Conservation (phyloP, 2,888 invertebrate species). For the Fragum sueziense region DNA sequence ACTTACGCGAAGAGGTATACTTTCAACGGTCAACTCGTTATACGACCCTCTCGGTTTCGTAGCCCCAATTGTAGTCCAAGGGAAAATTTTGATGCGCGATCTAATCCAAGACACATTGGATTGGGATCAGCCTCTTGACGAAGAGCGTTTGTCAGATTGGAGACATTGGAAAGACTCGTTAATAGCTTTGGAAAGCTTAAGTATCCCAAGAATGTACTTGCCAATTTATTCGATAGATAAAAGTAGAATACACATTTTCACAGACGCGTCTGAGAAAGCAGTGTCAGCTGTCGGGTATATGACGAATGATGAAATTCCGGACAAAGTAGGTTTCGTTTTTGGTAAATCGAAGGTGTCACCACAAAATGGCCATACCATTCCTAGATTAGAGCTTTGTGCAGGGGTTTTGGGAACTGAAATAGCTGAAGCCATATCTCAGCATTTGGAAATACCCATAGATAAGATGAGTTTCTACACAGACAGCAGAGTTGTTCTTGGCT, state of each 20-base stretch:
- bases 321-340: too few species aligned
- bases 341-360: too few species aligned
- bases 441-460: constrained; percentile 14
- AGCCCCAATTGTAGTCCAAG: neutral
- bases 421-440: too few species aligned
- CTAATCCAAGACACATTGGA: constrained; percentile 32
- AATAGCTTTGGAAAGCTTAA: constrained; percentile 17
- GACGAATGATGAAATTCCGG: too few species aligned
- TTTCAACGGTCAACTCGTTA: constrained; percentile 58
- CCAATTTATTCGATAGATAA: neutral
- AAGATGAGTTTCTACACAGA: constrained; percentile 47
- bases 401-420: neutral
- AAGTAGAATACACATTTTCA: constrained; percentile 40
- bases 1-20: neutral
- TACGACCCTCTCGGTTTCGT: constrained; percentile 60
- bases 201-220: constrained; percentile 47
- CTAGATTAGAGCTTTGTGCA: constrained; percentile 2
- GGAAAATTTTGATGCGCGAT: neutral
- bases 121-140: constrained; percentile 56
- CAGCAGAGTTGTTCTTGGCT: constrained; percentile 53
- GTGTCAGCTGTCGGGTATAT: constrained; percentile 43
- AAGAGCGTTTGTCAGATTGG: constrained; percentile 31
- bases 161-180: constrained; percentile 52
- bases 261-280: constrained; percentile 52
- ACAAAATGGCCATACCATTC: too few species aligned